These are phyloP conservation scores for Sylvia atricapilla DNA, from an alignment of 2,113 vertebrate genomes.

Conservation along the genomic window DNA sequence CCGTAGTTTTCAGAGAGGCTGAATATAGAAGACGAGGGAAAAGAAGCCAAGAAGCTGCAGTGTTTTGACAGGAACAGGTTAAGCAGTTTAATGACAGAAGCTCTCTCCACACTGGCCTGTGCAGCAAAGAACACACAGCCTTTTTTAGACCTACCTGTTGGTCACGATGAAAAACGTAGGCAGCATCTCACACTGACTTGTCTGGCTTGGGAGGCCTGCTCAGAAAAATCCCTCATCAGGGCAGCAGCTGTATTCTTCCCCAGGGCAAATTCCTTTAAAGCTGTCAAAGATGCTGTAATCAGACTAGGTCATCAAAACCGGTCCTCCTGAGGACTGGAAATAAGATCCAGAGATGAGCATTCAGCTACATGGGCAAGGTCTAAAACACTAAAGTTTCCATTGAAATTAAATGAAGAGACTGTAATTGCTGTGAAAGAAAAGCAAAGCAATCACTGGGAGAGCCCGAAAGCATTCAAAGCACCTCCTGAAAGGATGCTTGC, in stretches of 20 bases:
- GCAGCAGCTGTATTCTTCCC: slow-evolving; percentile 73
- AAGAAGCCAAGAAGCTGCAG: background rate
- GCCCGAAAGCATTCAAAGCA: background rate
- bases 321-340: slow-evolving; percentile 66
- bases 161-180: slow-evolving; percentile 77
- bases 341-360: slow-evolving; percentile 66
- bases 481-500: background rate
- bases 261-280: slow-evolving; percentile 76
- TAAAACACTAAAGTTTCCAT: slow-evolving; percentile 67
- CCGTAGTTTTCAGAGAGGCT: background rate
- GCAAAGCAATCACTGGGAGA: slow-evolving; percentile 13
- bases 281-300: slow-evolving; percentile 80
- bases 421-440: slow-evolving; percentile 57
- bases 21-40: background rate
- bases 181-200: slow-evolving; percentile 73
- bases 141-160: slow-evolving; percentile 79
- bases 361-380: slow-evolving; percentile 55
- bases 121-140: background rate
- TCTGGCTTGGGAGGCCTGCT: slow-evolving; percentile 76
- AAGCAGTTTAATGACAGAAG: background rate
- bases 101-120: background rate
- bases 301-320: slow-evolving; percentile 63
- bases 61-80: background rate
- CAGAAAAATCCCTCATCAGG: slow-evolving; percentile 76
- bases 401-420: slow-evolving; percentile 64